Conservation (phyloP, 2,113 vertebrate genomes). For the Gracilinanus agilis region DNA sequence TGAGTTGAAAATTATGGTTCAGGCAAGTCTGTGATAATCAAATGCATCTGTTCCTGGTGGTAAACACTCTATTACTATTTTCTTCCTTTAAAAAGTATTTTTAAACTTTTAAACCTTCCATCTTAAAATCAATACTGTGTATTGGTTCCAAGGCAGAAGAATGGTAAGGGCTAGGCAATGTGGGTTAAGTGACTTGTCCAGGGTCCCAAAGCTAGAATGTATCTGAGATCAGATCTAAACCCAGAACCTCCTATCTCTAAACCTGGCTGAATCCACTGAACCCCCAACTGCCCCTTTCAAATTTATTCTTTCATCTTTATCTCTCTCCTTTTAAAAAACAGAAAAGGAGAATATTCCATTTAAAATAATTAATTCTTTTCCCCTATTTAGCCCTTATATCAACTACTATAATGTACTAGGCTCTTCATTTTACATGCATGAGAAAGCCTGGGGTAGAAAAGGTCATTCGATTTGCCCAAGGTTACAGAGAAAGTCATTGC, state of each 20-base stretch:
- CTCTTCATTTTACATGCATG: background rate
- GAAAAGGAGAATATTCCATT: background rate
- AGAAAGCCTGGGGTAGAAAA: background rate
- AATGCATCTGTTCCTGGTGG: background rate
- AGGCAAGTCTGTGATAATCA: background rate
- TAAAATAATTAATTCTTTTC: background rate
- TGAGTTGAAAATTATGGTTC: background rate
- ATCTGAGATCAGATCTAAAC: too few relatives aligned
- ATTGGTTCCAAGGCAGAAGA: too few relatives aligned
- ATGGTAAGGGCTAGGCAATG: too few relatives aligned
- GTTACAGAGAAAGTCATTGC: background rate
- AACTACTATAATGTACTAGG: background rate
- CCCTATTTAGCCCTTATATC: background rate
- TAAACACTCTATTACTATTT: background rate
- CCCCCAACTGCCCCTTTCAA: too few relatives aligned
- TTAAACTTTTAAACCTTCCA: too few relatives aligned
- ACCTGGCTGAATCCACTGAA: too few relatives aligned
- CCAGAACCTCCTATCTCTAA: too few relatives aligned
- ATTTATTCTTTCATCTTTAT: background rate
- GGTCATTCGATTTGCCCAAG: background rate
- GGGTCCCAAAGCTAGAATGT: too few relatives aligned
- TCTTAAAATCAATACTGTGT: too few relatives aligned
- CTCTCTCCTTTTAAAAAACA: background rate
- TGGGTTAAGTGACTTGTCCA: too few relatives aligned
- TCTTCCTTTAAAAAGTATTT: too few relatives aligned